Base-by-base conservation (phyloP, 2,113 vertebrate species). In the Puma concolor region DNA sequence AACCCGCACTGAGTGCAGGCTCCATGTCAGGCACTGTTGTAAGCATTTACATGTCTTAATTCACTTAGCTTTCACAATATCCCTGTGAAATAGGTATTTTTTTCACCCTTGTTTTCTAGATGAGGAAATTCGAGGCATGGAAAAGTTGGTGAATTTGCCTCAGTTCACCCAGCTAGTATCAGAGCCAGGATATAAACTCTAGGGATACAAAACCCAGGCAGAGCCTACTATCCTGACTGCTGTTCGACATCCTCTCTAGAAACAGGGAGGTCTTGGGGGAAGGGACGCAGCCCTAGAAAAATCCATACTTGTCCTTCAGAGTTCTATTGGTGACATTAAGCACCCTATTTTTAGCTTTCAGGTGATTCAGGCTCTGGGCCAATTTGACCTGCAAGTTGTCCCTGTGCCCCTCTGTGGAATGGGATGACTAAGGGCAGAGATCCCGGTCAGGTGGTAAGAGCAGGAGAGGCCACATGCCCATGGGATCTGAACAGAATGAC, bases 401-500 rank as follows among this genome's bases (percentile, higher is more conserved):
- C 71, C 57, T 82, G 4, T 82, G 84, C 87, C 44, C 57, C 87
- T 95, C 57, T 84, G 44, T 91, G 88, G 94, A 82, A 48, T 80
- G 60, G 86, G 95, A 74, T 96, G 97, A 79, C 87, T 84, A 85
- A 96, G 71, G 87, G 31, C 74, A 91, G 64, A 91, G 92, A 96
- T 95, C 64, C 76, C 5, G 12, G 57, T 97, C 94, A 95, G 94
- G 33, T 92, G 94, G 41, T 96, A 38, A 88, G 91, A 94, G 71
- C 92, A 87, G 90, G 60, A 82, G 77, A 87, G 79, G 88, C 93
- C 94, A 94, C 86, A 57, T 94, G 91, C 44, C 88, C 33, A 33
- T 88, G 89, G 82, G 57, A 95, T 93, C 92, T 83, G 87, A 84
- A 90, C 92, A 97, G 74, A 97, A 44, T 92, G 94, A 96, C 94